phyloP scores from a whole-genome alignment of 2,888 invertebrate species.

The Spilarctia lutea region DNA sequence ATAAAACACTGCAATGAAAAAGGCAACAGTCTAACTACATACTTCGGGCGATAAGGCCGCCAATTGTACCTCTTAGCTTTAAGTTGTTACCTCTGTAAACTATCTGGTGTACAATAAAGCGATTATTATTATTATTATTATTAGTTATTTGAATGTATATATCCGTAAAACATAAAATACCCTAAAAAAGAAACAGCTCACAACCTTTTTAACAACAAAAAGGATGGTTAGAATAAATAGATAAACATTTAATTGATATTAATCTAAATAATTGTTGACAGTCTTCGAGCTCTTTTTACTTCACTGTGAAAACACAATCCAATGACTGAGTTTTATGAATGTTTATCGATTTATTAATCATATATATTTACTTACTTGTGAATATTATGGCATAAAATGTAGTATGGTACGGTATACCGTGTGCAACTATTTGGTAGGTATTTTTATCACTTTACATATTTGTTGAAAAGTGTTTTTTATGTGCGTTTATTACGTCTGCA shows the following conservation, averaged over 20 bases:
- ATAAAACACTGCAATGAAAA: conserved; percentile 15
- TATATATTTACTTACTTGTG: background rate
- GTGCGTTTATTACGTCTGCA: no score
- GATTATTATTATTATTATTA: no score
- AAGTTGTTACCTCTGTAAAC: no score
- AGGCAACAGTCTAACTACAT: background rate
- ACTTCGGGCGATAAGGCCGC: no score
- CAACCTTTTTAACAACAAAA: background rate
- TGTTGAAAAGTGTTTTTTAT: background rate
- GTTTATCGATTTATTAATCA: background rate
- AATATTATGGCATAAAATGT: background rate
- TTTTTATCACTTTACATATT: background rate
- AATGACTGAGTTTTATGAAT: no score
- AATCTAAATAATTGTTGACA: background rate
- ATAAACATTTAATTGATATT: no score
- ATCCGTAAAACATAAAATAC: background rate
- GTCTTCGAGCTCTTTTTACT: background rate
- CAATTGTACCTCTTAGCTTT: no score
- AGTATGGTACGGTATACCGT: background rate
- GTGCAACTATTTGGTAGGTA: no score
- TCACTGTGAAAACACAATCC: background rate
- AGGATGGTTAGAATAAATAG: background rate
- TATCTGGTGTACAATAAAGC: no score
- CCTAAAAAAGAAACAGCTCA: background rate
- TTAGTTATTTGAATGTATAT: no score